Evolutionary conservation across 37 sponge, comb jelly and placozoan genomes (phyloP).

Genomic region (Halisarca cf. caerulea): DNA sequence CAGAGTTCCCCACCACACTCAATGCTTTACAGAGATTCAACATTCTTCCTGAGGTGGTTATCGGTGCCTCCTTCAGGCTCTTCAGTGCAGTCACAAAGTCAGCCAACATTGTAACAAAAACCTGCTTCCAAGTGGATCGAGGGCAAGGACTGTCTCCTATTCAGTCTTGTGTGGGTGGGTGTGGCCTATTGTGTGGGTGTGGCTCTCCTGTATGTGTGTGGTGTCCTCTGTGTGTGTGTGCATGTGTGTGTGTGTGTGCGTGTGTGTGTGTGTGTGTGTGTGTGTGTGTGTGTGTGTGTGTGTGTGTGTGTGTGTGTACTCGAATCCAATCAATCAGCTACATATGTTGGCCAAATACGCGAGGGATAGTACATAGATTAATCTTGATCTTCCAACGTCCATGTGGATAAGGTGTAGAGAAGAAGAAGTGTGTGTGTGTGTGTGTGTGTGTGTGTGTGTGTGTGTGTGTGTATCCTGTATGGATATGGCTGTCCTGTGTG

Average conservation of each 20-base stretch:
- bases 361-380: no score
- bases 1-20: slow-evolving; percentile 88
- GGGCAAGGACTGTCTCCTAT: slow-evolving; percentile 72
- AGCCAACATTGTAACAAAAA: slow-evolving; percentile 4
- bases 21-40: slow-evolving; percentile 95
- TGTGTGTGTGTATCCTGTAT: slow-evolving; percentile 13
- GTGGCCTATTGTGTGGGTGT: neutral
- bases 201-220: neutral
- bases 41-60: slow-evolving; percentile 86
- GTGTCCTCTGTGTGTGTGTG: neutral
- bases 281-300: neutral
- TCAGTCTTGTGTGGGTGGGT: slow-evolving; percentile 52
- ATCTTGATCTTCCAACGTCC: no score
- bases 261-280: slow-evolving; percentile 27
- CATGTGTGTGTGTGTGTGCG: neutral
- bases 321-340: no score
- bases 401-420: no score
- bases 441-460: neutral
- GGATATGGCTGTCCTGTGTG: no score
- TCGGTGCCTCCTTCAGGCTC: slow-evolving; percentile 66
- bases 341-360: no score
- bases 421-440: slow-evolving; percentile 30
- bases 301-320: slow-evolving; percentile 28
- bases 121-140: slow-evolving; percentile 74
- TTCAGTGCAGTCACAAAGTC: neutral